These are phyloP conservation scores for Aporophyla lueneburgensis DNA, from an alignment of 2,888 invertebrate genomes.

Conservation along the genomic window DNA sequence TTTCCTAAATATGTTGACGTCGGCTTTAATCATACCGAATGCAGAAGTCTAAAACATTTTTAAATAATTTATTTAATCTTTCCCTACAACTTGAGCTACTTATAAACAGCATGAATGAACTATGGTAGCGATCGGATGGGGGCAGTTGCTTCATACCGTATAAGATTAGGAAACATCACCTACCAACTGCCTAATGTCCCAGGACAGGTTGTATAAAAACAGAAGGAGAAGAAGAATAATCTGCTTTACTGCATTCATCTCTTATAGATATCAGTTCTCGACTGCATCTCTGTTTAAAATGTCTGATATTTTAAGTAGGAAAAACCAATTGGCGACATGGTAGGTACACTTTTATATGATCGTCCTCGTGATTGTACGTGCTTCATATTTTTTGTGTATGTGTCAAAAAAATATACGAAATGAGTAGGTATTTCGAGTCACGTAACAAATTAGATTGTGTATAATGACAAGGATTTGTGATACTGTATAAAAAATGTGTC, in stretches of 20 bases:
- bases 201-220: too few species aligned
- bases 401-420: conserved; percentile 30
- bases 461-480: conserved; percentile 55
- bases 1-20: background rate
- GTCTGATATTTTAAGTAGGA: background rate
- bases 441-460: conserved; percentile 64
- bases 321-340: conserved; percentile 5
- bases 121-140: too few species aligned
- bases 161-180: too few species aligned
- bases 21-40: background rate
- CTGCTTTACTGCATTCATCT: too few species aligned
- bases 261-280: background rate
- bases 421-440: conserved; percentile 48
- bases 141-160: too few species aligned
- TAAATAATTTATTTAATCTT: background rate
- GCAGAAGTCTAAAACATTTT: background rate
- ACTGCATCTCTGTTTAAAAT: background rate
- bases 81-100: too few species aligned
- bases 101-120: too few species aligned
- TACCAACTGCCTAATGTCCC: too few species aligned
- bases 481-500: conserved; percentile 42
- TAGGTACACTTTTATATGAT: conserved; percentile 21
- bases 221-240: background rate
- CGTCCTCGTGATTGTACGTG: conserved; percentile 47
- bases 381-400: conserved; percentile 34